Conservation (phyloP, 2,797 vertebrate genomes). For the Cirrhinus mrigala region DNA sequence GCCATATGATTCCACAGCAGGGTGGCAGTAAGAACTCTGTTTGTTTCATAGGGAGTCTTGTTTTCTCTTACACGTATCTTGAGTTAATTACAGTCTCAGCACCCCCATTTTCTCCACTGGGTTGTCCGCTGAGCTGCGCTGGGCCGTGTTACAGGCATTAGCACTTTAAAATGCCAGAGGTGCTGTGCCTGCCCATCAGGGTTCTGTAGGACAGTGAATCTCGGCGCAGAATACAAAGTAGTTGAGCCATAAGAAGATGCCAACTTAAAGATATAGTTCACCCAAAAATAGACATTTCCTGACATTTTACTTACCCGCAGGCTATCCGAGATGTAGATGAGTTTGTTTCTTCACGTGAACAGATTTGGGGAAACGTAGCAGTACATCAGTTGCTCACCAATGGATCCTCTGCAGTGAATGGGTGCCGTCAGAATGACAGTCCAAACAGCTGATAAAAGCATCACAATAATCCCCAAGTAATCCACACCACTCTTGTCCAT, state of each 20-base stretch:
- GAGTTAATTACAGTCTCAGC: constrained; percentile 45
- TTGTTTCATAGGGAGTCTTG: constrained; percentile 17
- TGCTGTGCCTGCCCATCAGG: constrained; percentile 27
- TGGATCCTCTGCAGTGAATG: background rate
- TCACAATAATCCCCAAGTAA: no score
- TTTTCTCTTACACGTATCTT: constrained; percentile 26
- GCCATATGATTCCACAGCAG: constrained; percentile 32
- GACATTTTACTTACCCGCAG: background rate
- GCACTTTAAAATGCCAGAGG: constrained; percentile 45
- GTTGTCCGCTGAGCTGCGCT: background rate
- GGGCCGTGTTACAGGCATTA: constrained; percentile 20
- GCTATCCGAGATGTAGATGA: background rate
- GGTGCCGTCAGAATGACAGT: background rate
- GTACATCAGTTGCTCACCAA: background rate
- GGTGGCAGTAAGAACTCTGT: background rate
- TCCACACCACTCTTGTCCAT: no score
- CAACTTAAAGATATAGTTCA: constrained; percentile 1
- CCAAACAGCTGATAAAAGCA: background rate
- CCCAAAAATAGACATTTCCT: background rate
- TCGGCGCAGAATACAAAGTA: constrained; percentile 16
- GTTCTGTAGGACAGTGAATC: constrained; percentile 25
- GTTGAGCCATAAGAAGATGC: background rate
- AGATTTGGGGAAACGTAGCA: background rate
- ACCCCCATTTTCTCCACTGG: constrained; percentile 10
- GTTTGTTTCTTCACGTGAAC: background rate